Percentiles rank a stretch among this genome's conserved stretches.
These are phyloP conservation scores for Protobothrops mucrosquamatus DNA, from an alignment of 2,113 vertebrate genomes.

Conservation along the genomic window DNA sequence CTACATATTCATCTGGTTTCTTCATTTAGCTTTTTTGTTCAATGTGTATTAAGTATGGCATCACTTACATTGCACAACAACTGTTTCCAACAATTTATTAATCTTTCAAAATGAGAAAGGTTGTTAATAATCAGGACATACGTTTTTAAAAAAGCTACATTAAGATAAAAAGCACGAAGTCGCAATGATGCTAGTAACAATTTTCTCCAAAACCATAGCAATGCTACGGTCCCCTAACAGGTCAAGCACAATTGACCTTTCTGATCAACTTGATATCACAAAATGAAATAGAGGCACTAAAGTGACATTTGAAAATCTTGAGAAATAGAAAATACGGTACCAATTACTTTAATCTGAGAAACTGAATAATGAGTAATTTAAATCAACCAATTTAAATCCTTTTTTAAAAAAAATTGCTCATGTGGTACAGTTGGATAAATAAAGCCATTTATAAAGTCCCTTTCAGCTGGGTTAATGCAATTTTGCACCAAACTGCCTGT, in stretches of 20 bases:
- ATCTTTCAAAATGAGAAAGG: neutral
- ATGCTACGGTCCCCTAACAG: neutral
- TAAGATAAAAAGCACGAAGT: neutral
- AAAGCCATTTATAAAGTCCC: no score
- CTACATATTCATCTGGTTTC: no score
- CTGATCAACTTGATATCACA: neutral
- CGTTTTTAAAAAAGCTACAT: fast-evolving
- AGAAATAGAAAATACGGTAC: neutral
- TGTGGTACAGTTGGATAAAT: no score
- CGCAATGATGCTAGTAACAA: neutral
- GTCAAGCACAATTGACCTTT: neutral
- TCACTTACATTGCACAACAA: neutral
- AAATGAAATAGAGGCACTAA: neutral
- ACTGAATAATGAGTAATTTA: neutral
- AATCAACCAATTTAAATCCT: no score
- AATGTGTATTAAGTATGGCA: neutral
- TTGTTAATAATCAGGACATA: neutral
- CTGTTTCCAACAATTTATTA: neutral
- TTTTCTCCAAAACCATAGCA: neutral
- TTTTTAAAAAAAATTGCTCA: no score
- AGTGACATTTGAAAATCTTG: no score
- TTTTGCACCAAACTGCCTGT: no score
- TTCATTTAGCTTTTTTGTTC: no score
- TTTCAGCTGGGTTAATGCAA: no score
- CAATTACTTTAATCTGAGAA: neutral